A percentile compares a stretch with the other conserved stretches of the same genome.
Conservation (phyloP, 2,113 vertebrate species). For the Axis porcinus region DNA sequence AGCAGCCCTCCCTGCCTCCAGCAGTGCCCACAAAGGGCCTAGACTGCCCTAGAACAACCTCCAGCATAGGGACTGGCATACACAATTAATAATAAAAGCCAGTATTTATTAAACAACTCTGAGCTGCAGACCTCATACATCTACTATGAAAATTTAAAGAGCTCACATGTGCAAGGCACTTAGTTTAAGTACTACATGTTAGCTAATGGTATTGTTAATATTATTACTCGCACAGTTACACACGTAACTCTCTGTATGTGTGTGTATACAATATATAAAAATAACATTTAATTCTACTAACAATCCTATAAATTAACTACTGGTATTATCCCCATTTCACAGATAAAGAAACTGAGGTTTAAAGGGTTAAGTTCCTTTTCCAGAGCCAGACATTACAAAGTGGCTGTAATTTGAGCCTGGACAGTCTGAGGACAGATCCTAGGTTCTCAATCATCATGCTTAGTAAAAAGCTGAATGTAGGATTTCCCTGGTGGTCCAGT, state of each 20-base stretch:
- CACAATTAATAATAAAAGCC: neutral
- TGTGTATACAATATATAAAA: neutral
- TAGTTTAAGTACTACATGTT: neutral
- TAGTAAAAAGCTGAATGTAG: neutral
- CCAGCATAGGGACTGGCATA: neutral
- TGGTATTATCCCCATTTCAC: neutral
- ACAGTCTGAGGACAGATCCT: neutral
- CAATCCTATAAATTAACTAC: neutral
- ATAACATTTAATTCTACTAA: neutral
- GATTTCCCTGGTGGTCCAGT: neutral
- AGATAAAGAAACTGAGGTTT: neutral
- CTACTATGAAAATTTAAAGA: neutral
- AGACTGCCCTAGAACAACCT: neutral
- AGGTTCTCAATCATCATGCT: neutral
- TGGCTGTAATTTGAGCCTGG: neutral
- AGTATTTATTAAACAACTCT: neutral
- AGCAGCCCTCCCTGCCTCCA: neutral
- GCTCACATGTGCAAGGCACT: neutral
- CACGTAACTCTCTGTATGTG: neutral
- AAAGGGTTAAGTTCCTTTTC: neutral
- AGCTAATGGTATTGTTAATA: neutral
- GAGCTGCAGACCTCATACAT: neutral
- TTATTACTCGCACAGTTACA: neutral
- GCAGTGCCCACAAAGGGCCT: neutral
- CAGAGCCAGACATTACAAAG: neutral